Conservation (phyloP, 2,888 invertebrate genomes). For the Drosophila sordidula region DNA sequence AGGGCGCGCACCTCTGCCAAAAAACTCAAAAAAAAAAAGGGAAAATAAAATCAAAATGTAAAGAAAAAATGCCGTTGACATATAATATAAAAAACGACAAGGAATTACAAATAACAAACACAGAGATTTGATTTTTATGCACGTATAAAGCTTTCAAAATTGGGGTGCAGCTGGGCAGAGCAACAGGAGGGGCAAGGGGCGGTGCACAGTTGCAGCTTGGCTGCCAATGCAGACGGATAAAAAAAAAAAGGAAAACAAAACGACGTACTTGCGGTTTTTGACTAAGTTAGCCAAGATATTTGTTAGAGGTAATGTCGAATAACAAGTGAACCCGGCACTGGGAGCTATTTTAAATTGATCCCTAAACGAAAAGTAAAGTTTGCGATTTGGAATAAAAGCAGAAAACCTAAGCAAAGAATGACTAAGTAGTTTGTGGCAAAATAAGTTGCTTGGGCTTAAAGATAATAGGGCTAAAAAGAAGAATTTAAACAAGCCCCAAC, state of each 20-base stretch:
- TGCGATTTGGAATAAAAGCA: not conserved
- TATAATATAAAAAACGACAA: conserved; percentile 67
- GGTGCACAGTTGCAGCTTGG: conserved; percentile 31
- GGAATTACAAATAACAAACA: conserved; percentile 73
- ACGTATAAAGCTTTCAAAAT: conserved; percentile 58
- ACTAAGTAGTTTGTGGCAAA: too few species aligned
- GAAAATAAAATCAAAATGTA: conserved; percentile 24
- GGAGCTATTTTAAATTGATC: conserved; percentile 16
- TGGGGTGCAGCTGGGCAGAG: conserved; percentile 10
- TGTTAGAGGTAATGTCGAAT: conserved; percentile 50
- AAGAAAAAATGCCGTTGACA: conserved; percentile 64
- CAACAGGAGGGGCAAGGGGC: not conserved
- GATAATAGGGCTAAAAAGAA: too few species aligned
- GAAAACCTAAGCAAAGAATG: not conserved
- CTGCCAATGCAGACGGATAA: conserved; percentile 12
- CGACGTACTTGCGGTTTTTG: conserved; percentile 50
- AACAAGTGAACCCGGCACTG: conserved; percentile 35
- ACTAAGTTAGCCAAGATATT: conserved; percentile 49
- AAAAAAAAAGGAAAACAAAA: not conserved
- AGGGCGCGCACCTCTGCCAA: conserved; percentile 64
- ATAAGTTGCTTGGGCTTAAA: too few species aligned
- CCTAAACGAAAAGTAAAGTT: conserved; percentile 1
- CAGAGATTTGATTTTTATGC: conserved; percentile 78
- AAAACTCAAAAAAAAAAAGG: conserved; percentile 13
- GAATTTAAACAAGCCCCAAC: too few species aligned